phyloP scores from a whole-genome alignment of 1,140 invertebrate genomes.

The Plodia interpunctella region DNA sequence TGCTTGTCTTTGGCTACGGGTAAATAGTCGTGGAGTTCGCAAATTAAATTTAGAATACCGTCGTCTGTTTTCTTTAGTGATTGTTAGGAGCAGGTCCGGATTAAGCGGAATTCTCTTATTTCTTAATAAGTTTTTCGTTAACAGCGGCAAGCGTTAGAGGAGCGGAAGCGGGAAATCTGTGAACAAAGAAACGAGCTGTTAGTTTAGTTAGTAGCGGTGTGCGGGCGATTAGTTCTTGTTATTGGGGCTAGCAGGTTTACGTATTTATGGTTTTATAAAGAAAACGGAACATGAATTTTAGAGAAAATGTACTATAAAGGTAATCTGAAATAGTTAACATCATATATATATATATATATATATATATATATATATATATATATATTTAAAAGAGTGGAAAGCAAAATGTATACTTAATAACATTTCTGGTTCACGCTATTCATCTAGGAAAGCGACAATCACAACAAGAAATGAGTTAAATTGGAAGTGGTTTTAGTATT shows the following conservation, averaged over 20 bases:
- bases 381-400: too few relatives aligned
- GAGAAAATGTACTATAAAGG: too few relatives aligned
- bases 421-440: too few relatives aligned
- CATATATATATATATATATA: too few relatives aligned
- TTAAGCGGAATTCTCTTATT: slow-evolving; percentile 18
- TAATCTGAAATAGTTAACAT: too few relatives aligned
- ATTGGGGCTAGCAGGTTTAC: slow-evolving; percentile 11
- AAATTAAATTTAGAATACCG: slow-evolving; percentile 20
- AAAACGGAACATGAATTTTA: too few relatives aligned
- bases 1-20: slow-evolving; percentile 3
- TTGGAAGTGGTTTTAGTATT: too few relatives aligned
- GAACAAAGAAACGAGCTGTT: slow-evolving; percentile 66
- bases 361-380: too few relatives aligned
- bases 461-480: too few relatives aligned
- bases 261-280: too few relatives aligned
- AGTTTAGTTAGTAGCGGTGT: slow-evolving; percentile 48
- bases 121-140: slow-evolving; percentile 29
- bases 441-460: too few relatives aligned
- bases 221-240: slow-evolving; percentile 31
- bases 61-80: slow-evolving; percentile 12
- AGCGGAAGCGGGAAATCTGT: slow-evolving; percentile 47
- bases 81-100: slow-evolving; percentile 2
- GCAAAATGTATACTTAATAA: too few relatives aligned
- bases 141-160: slow-evolving; percentile 32
- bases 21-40: background rate